Base-by-base conservation (phyloP, 2,888 invertebrate genomes). In the Protodeltote pygarga region DNA sequence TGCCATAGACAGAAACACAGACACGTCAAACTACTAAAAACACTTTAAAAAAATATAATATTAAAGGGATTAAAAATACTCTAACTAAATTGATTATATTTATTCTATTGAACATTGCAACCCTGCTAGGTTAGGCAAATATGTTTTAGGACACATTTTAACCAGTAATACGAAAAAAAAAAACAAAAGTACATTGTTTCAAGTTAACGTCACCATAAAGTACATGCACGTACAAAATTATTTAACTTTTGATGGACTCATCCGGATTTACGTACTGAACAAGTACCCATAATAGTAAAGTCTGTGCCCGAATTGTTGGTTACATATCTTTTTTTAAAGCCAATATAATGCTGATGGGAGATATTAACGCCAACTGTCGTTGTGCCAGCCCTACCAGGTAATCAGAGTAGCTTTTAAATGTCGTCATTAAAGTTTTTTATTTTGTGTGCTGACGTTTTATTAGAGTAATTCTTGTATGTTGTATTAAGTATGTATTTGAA, bases 201-300 rank as follows among this genome's bases (percentile, higher is more conserved):
- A 33, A 37, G 41, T 59, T 16, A 51, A 52, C 54, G 2, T 1
- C 11, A 1, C 5, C 23, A 15, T 60, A 53, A 60, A 55, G 16
- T 8, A 31, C 15, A 17, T n/a, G 28, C 3, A 6, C 8, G 20
- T 9, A 14, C 37, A 41, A 57, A 35, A 51, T 52, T 47, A 42
- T 57, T 35, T 38, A 40, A 48, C 27, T 42, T 48, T 50, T 51
- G 39, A 53, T 35, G 25, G 33, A 53, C 49, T 54, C 46, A 52
- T 60, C 45, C 37, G 42, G n/a, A 62, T 72, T 75, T 58, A 73
- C 49, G 46, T 46, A 39, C 58, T 55, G 55, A 63, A 65, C 63
- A 71, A 65, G 64, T 60, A 47, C 60, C 63, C 59, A 71, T 68
- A 55, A 64, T 68, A 63, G 67, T 73, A 70, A 75, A 75, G n/a